Evolutionary conservation across 2,888 invertebrate species (phyloP).

Genomic region (Aricia artaxerxes): DNA sequence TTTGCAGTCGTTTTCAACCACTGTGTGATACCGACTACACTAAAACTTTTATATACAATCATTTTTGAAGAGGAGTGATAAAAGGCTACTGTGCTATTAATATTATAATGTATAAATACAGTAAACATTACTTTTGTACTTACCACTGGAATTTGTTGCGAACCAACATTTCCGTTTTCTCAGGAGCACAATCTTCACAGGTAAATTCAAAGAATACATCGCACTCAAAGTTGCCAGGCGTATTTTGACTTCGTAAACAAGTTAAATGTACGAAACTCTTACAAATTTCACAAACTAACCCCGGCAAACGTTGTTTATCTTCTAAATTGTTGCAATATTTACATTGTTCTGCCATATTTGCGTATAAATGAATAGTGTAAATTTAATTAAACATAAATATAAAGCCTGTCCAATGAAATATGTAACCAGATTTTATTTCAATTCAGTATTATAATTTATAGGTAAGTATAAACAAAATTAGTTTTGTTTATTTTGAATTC

Average conservation of each 20-base stretch:
- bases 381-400: background rate
- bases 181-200: conserved; percentile 83
- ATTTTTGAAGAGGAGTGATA: background rate
- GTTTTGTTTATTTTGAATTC: no score
- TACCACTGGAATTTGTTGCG: conserved; percentile 87
- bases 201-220: conserved; percentile 88
- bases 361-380: background rate
- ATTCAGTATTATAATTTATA: no score
- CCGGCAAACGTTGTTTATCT: conserved; percentile 79
- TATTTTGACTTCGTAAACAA: conserved; percentile 83
- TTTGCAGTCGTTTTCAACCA: no score
- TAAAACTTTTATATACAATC: background rate
- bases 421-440: no score
- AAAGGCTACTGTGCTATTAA: background rate
- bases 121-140: background rate
- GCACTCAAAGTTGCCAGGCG: conserved; percentile 86
- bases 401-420: background rate
- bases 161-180: conserved; percentile 78
- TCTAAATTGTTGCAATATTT: conserved; percentile 81
- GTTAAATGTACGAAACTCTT: conserved; percentile 81
- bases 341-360: conserved; percentile 59
- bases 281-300: conserved; percentile 83
- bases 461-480: no score
- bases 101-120: no score
- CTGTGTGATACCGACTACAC: no score